These are phyloP conservation scores for Ascidia mentula DNA, from an alignment of 23 tunicate genomes.

Conservation along the genomic window DNA sequence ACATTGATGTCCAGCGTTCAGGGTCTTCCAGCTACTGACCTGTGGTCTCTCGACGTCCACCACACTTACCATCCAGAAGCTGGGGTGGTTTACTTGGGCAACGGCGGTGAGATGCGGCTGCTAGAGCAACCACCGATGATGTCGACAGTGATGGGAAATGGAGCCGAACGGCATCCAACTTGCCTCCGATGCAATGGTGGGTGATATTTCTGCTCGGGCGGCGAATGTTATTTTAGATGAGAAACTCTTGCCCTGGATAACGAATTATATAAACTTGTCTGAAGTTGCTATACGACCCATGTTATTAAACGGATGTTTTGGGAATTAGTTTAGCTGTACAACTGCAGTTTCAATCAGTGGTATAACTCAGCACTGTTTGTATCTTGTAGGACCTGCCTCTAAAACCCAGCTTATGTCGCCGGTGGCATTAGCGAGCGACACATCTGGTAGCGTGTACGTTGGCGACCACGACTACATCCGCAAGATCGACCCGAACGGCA, in stretches of 20 bases:
- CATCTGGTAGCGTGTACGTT: constrained; percentile 69
- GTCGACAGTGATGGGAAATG: constrained; percentile 87
- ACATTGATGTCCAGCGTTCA: constrained; percentile 25
- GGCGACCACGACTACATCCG: constrained; percentile 87
- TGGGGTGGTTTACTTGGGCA: constrained; percentile 79
- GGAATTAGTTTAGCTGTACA: no score
- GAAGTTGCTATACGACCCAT: no score
- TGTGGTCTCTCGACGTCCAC: constrained; percentile 83
- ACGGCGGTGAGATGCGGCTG: constrained; percentile 71
- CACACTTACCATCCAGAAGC: constrained; percentile 61
- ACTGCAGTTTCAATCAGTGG: no score
- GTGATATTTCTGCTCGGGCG: no score
- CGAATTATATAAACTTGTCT: no score
- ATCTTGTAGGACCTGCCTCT: constrained; percentile 42
- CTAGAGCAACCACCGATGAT: constrained; percentile 86
- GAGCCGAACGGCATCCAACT: constrained; percentile 48
- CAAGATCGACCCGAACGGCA: constrained; percentile 69
- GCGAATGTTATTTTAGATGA: no score
- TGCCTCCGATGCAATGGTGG: constrained; percentile 72
- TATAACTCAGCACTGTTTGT: no score
- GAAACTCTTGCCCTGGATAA: no score
- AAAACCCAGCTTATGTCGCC: constrained; percentile 61
- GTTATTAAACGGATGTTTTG: no score
- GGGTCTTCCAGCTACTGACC: constrained; percentile 59
- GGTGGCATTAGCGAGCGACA: constrained; percentile 72